A percentile compares a stretch with the other conserved stretches of the same genome.
Conservation (phyloP, 1,140 invertebrate species). For the Drosophila gunungcola region DNA sequence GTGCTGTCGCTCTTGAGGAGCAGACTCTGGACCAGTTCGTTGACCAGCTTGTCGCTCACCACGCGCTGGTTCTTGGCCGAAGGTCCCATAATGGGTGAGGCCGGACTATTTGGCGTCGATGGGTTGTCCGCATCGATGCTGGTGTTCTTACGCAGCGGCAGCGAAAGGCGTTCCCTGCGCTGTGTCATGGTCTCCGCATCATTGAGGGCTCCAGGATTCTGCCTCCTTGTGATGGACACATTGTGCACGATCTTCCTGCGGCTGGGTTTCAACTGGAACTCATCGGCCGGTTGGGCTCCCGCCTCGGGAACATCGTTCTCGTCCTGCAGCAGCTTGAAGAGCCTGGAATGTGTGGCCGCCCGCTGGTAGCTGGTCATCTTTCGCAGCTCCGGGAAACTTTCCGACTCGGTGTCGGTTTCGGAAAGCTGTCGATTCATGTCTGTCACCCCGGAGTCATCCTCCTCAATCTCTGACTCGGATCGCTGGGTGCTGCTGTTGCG, state of each 20-base stretch:
- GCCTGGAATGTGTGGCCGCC: constrained; percentile 89
- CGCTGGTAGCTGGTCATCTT: constrained; percentile 88
- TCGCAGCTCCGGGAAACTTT: constrained; percentile 86
- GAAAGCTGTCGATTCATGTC: constrained; percentile 89
- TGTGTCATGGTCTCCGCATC: constrained; percentile 75
- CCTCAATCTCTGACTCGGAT: constrained; percentile 87
- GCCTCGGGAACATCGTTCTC: constrained; percentile 85
- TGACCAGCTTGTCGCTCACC: constrained; percentile 86
- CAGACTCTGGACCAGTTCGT: constrained; percentile 87
- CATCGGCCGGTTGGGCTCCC: constrained; percentile 59
- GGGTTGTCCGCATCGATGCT: constrained; percentile 84
- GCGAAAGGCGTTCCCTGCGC: constrained; percentile 77
- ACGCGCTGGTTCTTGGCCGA: constrained; percentile 59
- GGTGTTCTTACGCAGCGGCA: constrained; percentile 83
- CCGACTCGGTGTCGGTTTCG: constrained; percentile 88
- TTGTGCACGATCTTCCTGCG: constrained; percentile 77
- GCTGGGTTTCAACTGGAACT: constrained; percentile 76
- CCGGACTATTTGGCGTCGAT: constrained; percentile 86
- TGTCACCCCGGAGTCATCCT: constrained; percentile 90
- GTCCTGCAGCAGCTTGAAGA: constrained; percentile 89
- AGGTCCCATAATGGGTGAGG: constrained; percentile 84
- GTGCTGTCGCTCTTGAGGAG: constrained; percentile 86
- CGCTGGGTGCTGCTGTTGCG: constrained; percentile 83
- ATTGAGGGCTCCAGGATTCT: constrained; percentile 69
- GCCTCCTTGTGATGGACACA: constrained; percentile 78